Base-by-base conservation (phyloP, 2,888 invertebrate genomes). In the Imbricaverruca yamaguchii region DNA sequence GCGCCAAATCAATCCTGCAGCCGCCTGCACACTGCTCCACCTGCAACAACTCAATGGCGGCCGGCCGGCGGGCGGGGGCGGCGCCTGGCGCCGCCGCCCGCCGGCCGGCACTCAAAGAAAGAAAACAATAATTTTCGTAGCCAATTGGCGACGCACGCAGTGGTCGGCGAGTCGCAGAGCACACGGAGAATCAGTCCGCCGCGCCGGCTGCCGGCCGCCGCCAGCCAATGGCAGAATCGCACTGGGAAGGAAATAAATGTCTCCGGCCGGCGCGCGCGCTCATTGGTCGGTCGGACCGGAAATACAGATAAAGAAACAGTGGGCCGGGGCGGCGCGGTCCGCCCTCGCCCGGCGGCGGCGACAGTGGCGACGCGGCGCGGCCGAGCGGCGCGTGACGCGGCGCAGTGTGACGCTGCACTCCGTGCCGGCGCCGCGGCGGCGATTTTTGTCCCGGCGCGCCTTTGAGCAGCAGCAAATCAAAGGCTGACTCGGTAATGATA, bases 191-290 rank as follows among this genome's bases (percentile, higher is more conserved):
- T 53, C 74, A 39, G 74, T 11, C 39, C 23, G 18, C 18, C 74
- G 74, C 74, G 74, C 74, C 74, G 74, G 25, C 74, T 25, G 74
- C 74, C 53, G 15, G 74, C 74, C 74, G 53, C 74, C 39, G 74
- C 74, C 74, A 74, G 74, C 74, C 74, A 74, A 74, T 74, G 74
- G 74, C 74, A 74, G 74, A 74, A 74, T 74, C 74, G 74, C 74
- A 74, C 53, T 74, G 53, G 53, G 74, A 74, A 74, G 53, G 74
- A 74, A 74, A 74, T 74, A 74, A 74, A 74, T 74, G 74, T 74
- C 74, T 74, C 74, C 74, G 53, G 74, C 8, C 74, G 53, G 39
- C 13, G 53, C 74, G 74, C 23, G 7, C 74, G 39, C 74, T 21
- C 74, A 74, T 74, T 74, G 74, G 74, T 21, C 53, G 53, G 53